Base-by-base conservation (phyloP, 2,113 vertebrate genomes). In the Bambusicola thoracicus region DNA sequence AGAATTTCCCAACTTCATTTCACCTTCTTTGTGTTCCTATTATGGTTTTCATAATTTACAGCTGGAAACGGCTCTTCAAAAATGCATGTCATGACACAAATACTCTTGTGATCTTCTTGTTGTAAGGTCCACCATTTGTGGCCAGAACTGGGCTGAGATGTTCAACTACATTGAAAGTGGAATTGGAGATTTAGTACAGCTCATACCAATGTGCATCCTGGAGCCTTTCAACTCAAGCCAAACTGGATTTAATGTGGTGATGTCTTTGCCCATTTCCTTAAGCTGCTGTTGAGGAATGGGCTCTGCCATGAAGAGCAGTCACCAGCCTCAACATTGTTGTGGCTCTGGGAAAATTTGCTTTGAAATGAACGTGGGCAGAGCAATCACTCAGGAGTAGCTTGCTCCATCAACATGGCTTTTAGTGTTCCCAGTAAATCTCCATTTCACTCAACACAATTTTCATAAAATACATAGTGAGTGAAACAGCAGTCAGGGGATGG, bases 391-490 rank as follows among this genome's bases (percentile, higher is more conserved):
- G 55, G 63, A 61, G 30, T 44, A 69, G 63, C 72, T 95, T 77
- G 49, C 43, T 93, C 75, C 75, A 84, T 87, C 92, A 81, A 49
- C n/a, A 27, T 3, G 2, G 18, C 3, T 44, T 93, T 96, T 65
- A 76, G 66, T 80, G 40, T 70, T 84, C 88, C 93, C 87, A 78
- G 89, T 85, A 89, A 83, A 94, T 61, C 63, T 92, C 53, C 30
- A 20, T 92, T 86, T 97, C 89, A 91, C 53, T 95, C 81, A 89
- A 40, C 30, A 8, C 1, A 4, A 58, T 67, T 94, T 95, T 94
- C 63, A 86, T 91, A 74, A 82, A 86, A 72, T 55, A 80, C 72
- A 21, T 55, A 43, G 69, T 0, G 12, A 86, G 58, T 24, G 38
- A 95, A 92, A 70, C 2, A 5, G 27, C 58, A 89, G 38, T 11